A percentile compares a stretch with the other conserved stretches of the same genome.
These are phyloP conservation scores for Colostygia pectinataria DNA, from an alignment of 2,888 invertebrate species.

Conservation along the genomic window DNA sequence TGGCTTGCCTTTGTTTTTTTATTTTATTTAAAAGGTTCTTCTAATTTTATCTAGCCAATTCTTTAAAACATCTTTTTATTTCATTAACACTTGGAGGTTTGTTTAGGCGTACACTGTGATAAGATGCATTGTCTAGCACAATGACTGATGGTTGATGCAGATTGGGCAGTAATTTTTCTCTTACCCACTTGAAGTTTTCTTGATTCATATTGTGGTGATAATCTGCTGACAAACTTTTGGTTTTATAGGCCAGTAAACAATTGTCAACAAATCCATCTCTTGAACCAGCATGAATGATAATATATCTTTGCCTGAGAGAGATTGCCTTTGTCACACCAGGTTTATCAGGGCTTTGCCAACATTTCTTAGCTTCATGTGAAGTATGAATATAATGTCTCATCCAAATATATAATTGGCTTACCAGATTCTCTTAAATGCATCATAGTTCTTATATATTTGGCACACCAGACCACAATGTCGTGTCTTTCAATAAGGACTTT, in stretches of 20 bases:
- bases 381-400: conserved; percentile 3
- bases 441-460: too few relatives aligned
- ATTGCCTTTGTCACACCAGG: conserved; percentile 13
- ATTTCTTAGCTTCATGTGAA: conserved; percentile 1
- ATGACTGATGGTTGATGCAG: conserved; percentile 8
- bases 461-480: too few relatives aligned
- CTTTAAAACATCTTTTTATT: conserved; percentile 8
- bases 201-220: conserved; percentile 14
- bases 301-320: conserved; percentile 14
- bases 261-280: conserved; percentile 11
- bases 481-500: too few relatives aligned
- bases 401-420: too few relatives aligned
- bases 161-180: conserved; percentile 11
- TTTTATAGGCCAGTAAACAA: conserved; percentile 5
- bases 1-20: too few relatives aligned
- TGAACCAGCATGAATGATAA: conserved; percentile 15
- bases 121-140: conserved; percentile 13
- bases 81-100: conserved; percentile 9
- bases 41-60: conserved; percentile 9
- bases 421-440: too few relatives aligned
- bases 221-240: conserved; percentile 9
- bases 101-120: conserved; percentile 8
- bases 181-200: conserved; percentile 15
- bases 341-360: conserved; percentile 5
- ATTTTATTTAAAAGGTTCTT: too few relatives aligned